Conservation (phyloP, 53 echinoderm and acorn worm genomes). For the Stichopus horrens region DNA sequence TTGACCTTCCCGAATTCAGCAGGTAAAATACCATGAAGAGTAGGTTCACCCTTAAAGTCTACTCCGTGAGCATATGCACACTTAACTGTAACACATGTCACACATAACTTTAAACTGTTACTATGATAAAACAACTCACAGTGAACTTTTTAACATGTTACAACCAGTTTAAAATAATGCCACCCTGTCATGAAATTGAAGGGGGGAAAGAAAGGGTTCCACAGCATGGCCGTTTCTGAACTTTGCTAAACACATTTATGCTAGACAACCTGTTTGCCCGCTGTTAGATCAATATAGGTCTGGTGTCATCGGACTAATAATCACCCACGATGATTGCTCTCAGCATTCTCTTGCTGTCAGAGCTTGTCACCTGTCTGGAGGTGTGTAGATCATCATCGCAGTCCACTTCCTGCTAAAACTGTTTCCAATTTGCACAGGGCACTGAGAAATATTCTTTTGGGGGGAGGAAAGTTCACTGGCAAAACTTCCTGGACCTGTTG, state of each 20-base stretch:
- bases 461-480: too few species aligned
- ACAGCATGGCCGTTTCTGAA: neutral
- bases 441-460: too few species aligned
- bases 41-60: too few species aligned
- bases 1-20: too few species aligned
- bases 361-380: neutral
- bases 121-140: too few species aligned
- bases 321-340: neutral
- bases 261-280: neutral
- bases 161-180: too few species aligned
- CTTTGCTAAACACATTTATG: neutral
- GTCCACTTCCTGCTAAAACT: neutral
- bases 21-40: too few species aligned
- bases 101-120: too few species aligned
- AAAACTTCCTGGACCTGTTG: neutral
- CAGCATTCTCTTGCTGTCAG: neutral
- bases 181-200: too few species aligned
- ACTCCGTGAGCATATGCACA: too few species aligned
- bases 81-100: too few species aligned
- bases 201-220: neutral
- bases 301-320: neutral
- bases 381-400: neutral
- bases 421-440: neutral
- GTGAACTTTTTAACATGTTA: too few species aligned
- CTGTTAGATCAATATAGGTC: neutral